Percentiles rank a stretch among this genome's conserved stretches.
These are phyloP conservation scores for Pinna nobilis DNA, from an alignment of 1,140 invertebrate genomes.

Conservation along the genomic window DNA sequence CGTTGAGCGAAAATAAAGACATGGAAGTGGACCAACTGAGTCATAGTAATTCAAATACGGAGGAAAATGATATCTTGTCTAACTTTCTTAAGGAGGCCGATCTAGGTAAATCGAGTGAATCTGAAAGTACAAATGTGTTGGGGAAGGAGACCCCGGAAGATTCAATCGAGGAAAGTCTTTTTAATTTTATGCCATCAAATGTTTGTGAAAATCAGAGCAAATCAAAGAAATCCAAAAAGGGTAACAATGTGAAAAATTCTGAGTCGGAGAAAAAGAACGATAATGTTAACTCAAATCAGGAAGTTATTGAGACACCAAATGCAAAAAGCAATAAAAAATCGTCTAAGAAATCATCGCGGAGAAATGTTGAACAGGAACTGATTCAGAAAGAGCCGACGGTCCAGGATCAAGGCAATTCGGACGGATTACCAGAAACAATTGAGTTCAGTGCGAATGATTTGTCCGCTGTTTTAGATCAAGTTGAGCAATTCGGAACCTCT, in stretches of 20 bases:
- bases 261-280: no score
- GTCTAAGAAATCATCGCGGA: constrained; percentile 7
- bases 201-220: not conserved
- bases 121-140: not conserved
- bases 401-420: constrained; percentile 22
- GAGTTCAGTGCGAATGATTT: constrained; percentile 65
- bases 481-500: constrained; percentile 58
- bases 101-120: constrained; percentile 14
- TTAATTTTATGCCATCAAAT: constrained; percentile 1
- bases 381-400: not conserved
- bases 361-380: constrained; percentile 12
- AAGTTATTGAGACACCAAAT: not conserved
- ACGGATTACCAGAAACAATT: constrained; percentile 62
- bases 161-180: constrained; percentile 6
- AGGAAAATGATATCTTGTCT: constrained; percentile 11
- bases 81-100: constrained; percentile 7
- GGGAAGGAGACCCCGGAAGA: constrained; percentile 1
- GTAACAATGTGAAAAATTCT: constrained; percentile 1
- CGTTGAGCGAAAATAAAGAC: no score
- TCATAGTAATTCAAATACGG: no score
- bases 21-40: no score
- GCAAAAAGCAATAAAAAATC: constrained; percentile 13
- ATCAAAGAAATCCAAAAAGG: constrained; percentile 12
- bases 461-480: constrained; percentile 66
- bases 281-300: no score